These are phyloP conservation scores for Chanos chanos DNA, from an alignment of 2,797 vertebrate species.

Conservation along the genomic window DNA sequence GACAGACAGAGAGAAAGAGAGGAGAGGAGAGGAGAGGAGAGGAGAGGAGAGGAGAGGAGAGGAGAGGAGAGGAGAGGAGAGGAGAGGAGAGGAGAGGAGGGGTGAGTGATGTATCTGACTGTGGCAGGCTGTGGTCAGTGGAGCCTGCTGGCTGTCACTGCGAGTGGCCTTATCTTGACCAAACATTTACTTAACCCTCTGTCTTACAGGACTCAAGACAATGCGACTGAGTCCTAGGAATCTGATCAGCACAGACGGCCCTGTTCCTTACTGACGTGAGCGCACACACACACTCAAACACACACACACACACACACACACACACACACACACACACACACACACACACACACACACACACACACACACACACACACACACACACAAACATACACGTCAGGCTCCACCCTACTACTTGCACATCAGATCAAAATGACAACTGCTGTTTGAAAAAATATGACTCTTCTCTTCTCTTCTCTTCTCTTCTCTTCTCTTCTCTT, in stretches of 20 bases:
- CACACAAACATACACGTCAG: no score
- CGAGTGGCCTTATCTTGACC: conserved; percentile 81
- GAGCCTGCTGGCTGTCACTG: conserved; percentile 82
- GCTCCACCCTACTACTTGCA: conserved; percentile 39
- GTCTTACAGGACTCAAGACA: conserved; percentile 77
- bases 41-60: conserved; percentile 14
- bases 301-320: background rate
- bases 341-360: conserved; percentile 5
- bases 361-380: background rate
- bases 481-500: background rate
- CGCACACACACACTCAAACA: conserved; percentile 14
- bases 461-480: background rate
- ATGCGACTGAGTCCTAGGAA: conserved; percentile 64
- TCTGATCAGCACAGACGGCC: conserved; percentile 48
- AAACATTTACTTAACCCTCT: conserved; percentile 88
- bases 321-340: conserved; percentile 12
- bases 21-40: background rate
- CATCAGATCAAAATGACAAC: conserved; percentile 20
- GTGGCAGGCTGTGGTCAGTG: conserved; percentile 68
- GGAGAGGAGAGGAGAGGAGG: conserved; percentile 13
- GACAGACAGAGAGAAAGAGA: background rate
- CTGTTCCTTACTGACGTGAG: conserved; percentile 38
- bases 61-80: conserved; percentile 2
- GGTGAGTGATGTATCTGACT: conserved; percentile 71
- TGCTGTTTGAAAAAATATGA: background rate